Evolutionary conservation across 1,140 invertebrate genomes (phyloP), one percentile per base, ranked within the genome.

Genomic region (Hyles euphorbiae): DNA sequence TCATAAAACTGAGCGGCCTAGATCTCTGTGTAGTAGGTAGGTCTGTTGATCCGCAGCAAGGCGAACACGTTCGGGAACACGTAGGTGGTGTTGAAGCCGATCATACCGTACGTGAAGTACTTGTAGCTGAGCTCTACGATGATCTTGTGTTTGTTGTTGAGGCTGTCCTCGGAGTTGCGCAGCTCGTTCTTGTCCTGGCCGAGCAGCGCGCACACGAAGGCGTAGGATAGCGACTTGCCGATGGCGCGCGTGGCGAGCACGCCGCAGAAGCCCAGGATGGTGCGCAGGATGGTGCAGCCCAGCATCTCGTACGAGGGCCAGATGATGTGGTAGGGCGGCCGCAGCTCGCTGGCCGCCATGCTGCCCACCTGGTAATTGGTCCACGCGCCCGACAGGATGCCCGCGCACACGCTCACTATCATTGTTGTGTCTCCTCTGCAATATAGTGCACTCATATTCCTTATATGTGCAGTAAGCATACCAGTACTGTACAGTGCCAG

Each of bases 11-110:
- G 49, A 51, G 12, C 47, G 40, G 12, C 45, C 58, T 75, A 96
- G 63, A 97, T 92, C 91, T 97, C 96, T 3, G 95, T 96, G 73
- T 95, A 96, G 89, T 96, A 96, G 3, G 94, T 94, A 0, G 93
- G 92, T 71, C 96, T 82, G 79, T 95, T 94, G 60, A 98, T 95
- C 51, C 91, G 91, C 34, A 97, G 81, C 53, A 93, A 84, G 48
- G 92, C 89, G 83, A 97, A 97, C 4, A 96, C 89, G 67, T 93
- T 92, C 3, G 96, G 96, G 62, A 95, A 89, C n/a, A 95, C 71
- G 85, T 94, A 96, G 5, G 94, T 90, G 3, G 93, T 94, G 81
- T 93, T 93, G 78, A 96, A 91, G 10, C 95, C 95, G 52, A 96
- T 93, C 68, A 93, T 90, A 12, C 91, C 91, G 76, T 94, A 96